phyloP scores from a whole-genome alignment of 2,113 vertebrate species.

The Serinus canaria region DNA sequence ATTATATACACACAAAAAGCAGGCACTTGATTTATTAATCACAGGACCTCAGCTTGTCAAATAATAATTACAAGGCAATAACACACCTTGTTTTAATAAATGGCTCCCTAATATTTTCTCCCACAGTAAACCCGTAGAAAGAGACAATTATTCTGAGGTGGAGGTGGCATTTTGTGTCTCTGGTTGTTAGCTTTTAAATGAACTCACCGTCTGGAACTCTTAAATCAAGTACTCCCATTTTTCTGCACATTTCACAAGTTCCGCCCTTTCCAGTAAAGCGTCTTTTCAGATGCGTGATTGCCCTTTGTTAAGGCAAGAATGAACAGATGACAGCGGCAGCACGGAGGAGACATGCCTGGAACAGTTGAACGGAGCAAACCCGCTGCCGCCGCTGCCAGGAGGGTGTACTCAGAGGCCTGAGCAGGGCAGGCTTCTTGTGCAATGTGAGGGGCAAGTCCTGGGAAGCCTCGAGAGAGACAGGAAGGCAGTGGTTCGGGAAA shows the following conservation, averaged over 20 bases:
- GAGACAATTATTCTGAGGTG: not conserved
- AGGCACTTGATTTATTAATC: constrained; percentile 52
- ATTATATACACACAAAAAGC: constrained; percentile 13
- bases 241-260: constrained; percentile 27
- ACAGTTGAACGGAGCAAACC: not conserved
- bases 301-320: constrained; percentile 49
- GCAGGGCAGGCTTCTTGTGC: not conserved
- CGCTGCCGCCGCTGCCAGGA: not conserved
- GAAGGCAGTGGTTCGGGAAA: not conserved
- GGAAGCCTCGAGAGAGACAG: not conserved
- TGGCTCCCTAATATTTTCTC: constrained; percentile 7
- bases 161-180: not conserved
- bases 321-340: constrained; percentile 45
- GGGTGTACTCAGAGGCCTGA: not conserved
- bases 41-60: constrained; percentile 27
- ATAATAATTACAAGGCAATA: constrained; percentile 58
- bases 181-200: not conserved
- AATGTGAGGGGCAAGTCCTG: not conserved
- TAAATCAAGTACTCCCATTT: constrained; percentile 9
- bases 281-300: constrained; percentile 8
- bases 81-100: constrained; percentile 37
- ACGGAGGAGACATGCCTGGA: constrained; percentile 4
- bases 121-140: constrained; percentile 12
- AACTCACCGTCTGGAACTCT: constrained; percentile 17
- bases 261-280: constrained; percentile 1